Evolutionary conservation across 2,797 vertebrate species (phyloP), one percentile per base, ranked within the genome.

Genomic region (Tokudaia tokunoshimensis): DNA sequence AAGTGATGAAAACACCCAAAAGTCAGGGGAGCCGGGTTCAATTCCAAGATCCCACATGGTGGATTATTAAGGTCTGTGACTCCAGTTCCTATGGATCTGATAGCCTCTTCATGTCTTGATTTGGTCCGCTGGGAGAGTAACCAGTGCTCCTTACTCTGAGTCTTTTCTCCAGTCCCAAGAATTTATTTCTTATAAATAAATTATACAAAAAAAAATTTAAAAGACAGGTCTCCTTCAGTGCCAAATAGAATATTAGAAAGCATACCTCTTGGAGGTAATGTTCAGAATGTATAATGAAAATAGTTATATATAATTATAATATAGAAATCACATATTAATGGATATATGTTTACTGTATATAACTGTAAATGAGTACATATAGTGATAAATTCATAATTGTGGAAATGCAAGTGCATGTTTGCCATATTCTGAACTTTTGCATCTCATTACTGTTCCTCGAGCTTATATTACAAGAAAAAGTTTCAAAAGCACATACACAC

Each of bases 391-490:
- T 65, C 44, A 74, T 79, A 65, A 57, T 87, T 93, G n/a, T 61
- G 4, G 52, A 72, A 92, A 79, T 70, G 41, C 6, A 50, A 26
- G 72, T 80, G 20, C 76, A 61, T 52, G 80, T 34, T 67, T 95
- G 29, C 29, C 52, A 79, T 26, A n/a, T 75, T 52, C 29, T 67
- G 37, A 92, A 84, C 11, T 67, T 88, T 93, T 93, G 55, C 10
- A 80, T 93, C 8, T 14, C 12, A 29, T 65, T 37, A 83, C 11
- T 79, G 81, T 92, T 82, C 22, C 29, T 82, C 93, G 78, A 74
- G 37, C 11, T 92, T 92, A n/a, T 79, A 65, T 81, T 55, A 89
- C n/a, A 92, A 61, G 24, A 93, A 95, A 94, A 94, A 47, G 11
- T 47, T 88, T 76, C 47, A 82, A 80, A 70, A 55, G 63, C 15